Evolutionary conservation across 2,888 invertebrate genomes (phyloP).

Genomic region (Temnothorax rugatulus): DNA sequence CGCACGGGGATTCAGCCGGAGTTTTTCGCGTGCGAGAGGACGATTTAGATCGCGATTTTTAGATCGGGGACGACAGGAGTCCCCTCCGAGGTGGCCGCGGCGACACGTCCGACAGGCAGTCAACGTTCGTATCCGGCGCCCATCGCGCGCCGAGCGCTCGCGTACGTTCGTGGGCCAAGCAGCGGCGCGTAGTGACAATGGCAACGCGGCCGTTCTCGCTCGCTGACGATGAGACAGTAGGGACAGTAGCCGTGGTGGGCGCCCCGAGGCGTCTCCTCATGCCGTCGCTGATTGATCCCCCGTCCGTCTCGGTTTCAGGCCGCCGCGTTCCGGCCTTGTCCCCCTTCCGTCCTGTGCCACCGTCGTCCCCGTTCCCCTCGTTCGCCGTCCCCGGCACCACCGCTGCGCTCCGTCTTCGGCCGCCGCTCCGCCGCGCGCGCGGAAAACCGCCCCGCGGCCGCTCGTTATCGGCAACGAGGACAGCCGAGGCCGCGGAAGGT

Average conservation of each 20-base stretch:
- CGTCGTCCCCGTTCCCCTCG: background rate
- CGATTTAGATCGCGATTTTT: conserved; percentile 23
- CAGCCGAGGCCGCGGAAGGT: conserved; percentile 66
- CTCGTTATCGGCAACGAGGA: conserved; percentile 45
- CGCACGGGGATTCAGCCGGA: background rate
- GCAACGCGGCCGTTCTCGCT: conserved; percentile 47
- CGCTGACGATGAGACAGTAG: conserved; percentile 44
- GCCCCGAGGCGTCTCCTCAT: conserved; percentile 69
- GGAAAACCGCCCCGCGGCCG: conserved; percentile 35
- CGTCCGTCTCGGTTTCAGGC: conserved; percentile 65
- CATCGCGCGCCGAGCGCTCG: conserved; percentile 43
- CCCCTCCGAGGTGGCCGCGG: background rate
- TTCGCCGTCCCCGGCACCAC: background rate
- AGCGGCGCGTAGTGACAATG: conserved; percentile 21
- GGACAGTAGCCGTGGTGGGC: conserved; percentile 40
- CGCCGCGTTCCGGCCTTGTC: conserved; percentile 76
- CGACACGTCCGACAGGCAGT: conserved; percentile 11
- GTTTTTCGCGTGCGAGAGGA: background rate
- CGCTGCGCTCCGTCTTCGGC: background rate
- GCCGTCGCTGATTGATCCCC: conserved; percentile 64
- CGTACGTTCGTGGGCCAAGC: conserved; percentile 33
- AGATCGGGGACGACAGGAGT: conserved; percentile 27
- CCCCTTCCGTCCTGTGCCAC: conserved; percentile 59
- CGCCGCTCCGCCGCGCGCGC: conserved; percentile 25
- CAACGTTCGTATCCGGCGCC: conserved; percentile 55